phyloP scores from a whole-genome alignment of 2,113 vertebrate genomes.

The Pavo muticus region DNA sequence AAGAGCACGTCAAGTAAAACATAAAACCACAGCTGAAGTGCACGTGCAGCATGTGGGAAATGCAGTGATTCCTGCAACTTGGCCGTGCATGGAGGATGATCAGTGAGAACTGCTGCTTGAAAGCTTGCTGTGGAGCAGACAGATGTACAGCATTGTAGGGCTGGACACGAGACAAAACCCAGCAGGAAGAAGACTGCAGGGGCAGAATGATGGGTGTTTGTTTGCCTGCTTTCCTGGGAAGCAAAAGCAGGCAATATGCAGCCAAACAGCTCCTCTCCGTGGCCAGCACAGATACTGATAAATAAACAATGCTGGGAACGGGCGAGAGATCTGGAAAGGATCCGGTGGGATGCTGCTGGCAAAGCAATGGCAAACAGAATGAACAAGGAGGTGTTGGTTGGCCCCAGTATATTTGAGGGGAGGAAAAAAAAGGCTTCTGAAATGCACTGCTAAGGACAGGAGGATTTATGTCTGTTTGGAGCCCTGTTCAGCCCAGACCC shows the following conservation, averaged over 20 bases:
- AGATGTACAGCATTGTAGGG: background rate
- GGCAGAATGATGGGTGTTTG: background rate
- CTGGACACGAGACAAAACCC: background rate
- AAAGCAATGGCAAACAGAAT: background rate
- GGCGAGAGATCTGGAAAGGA: background rate
- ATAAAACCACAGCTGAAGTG: background rate
- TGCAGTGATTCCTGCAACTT: background rate
- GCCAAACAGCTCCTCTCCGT: background rate
- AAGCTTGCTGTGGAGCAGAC: background rate
- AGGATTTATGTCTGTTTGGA: background rate
- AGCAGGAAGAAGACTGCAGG: fast-evolving
- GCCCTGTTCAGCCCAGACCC: background rate
- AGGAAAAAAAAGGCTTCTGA: background rate
- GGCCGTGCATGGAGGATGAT: background rate
- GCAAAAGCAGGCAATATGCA: background rate
- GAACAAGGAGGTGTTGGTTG: background rate
- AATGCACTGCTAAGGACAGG: background rate
- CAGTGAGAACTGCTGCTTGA: background rate
- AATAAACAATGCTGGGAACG: background rate
- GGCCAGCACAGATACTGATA: background rate
- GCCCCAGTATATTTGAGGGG: background rate
- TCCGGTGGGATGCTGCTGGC: background rate
- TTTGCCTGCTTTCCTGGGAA: background rate
- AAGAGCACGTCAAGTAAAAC: fast-evolving
- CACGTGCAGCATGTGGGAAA: background rate